Conservation (phyloP, 2,113 vertebrate species). For the Leptobrachium ailaonicum region DNA sequence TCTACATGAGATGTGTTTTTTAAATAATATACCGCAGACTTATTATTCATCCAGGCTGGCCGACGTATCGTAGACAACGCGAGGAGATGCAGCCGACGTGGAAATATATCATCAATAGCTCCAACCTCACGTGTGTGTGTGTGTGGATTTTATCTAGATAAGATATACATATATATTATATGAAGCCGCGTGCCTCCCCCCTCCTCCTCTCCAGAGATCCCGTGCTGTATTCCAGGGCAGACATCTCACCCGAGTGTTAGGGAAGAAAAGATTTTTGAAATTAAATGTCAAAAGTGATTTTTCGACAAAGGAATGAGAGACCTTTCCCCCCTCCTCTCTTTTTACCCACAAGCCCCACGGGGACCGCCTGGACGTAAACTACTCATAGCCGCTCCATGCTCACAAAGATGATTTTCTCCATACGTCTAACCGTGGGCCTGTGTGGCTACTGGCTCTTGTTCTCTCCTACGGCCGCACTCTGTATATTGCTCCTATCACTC, state of each 20-base stretch:
- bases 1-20: not conserved
- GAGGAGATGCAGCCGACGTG: not conserved
- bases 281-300: conserved; percentile 51
- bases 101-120: not conserved
- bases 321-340: conserved; percentile 2
- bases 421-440: not conserved
- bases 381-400: too few species aligned
- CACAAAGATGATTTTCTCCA: too few species aligned
- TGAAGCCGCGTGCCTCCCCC: not conserved
- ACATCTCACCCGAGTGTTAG: conserved; percentile 42
- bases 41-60: not conserved
- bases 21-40: not conserved
- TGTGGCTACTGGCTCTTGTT: not conserved
- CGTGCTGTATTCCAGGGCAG: conserved; percentile 11
- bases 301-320: conserved; percentile 29
- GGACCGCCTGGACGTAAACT: conserved; percentile 15
- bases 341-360: conserved; percentile 22
- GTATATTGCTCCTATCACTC: not conserved
- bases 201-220: conserved; percentile 26
- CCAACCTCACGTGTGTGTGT: not conserved
- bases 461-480: too few species aligned
- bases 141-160: too few species aligned
- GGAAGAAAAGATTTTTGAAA: conserved; percentile 41
- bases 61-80: not conserved
- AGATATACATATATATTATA: not conserved